phyloP scores from a whole-genome alignment of 2,113 vertebrate species.

The Panthera tigris region DNA sequence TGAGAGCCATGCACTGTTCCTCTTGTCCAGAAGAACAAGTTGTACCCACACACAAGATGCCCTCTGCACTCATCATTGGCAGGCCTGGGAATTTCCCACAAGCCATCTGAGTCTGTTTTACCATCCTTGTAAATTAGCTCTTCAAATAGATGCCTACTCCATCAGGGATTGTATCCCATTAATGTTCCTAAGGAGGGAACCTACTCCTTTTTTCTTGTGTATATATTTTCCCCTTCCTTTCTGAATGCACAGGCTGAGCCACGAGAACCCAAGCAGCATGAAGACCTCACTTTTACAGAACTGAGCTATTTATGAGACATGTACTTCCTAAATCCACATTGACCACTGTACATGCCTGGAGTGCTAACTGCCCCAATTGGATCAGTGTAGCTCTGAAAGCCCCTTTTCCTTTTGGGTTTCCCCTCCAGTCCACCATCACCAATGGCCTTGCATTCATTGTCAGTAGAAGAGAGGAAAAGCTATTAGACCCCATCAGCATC shows the following conservation, averaged over 20 bases:
- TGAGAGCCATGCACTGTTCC: neutral
- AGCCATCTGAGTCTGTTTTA: conserved; percentile 33
- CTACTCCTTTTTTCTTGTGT: neutral
- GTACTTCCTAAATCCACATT: neutral
- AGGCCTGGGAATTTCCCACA: conserved; percentile 53
- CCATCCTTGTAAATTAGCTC: neutral
- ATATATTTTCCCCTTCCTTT: neutral
- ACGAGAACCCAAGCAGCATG: neutral
- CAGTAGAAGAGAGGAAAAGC: neutral
- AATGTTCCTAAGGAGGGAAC: neutral
- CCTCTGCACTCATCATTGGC: conserved; percentile 24
- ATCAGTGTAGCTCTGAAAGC: neutral
- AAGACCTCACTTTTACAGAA: neutral
- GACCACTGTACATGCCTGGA: neutral
- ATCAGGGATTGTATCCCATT: neutral
- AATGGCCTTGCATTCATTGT: neutral
- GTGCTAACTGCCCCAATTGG: neutral
- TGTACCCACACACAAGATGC: conserved; percentile 5
- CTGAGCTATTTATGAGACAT: neutral
- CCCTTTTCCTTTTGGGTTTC: neutral
- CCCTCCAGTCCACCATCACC: neutral
- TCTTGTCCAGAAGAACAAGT: conserved; percentile 46
- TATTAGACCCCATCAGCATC: neutral
- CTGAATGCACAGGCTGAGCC: neutral
- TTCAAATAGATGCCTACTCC: neutral